Conservation (phyloP, 2,797 vertebrate genomes). For the Merluccius polli region DNA sequence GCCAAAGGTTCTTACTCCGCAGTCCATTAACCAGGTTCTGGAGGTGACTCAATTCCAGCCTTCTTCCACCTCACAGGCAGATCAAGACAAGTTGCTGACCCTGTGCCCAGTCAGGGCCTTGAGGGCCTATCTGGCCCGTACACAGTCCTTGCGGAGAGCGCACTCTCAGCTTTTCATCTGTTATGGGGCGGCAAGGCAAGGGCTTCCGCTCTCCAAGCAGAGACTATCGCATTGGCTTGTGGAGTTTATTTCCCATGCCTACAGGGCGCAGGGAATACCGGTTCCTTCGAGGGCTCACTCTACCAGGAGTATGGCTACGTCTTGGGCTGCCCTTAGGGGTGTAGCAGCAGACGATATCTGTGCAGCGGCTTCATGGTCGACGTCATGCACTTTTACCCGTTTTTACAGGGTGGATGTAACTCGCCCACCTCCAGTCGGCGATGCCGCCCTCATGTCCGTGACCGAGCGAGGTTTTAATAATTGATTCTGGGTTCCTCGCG, state of each 20-base stretch:
- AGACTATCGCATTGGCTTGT: background rate
- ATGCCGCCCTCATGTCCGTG: too few species aligned
- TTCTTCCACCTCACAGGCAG: background rate
- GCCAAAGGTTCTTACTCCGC: background rate
- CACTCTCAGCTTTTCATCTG: background rate
- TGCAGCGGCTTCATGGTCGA: too few species aligned
- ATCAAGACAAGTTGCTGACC: background rate
- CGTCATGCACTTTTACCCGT: too few species aligned
- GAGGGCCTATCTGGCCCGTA: background rate
- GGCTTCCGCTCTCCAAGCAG: background rate
- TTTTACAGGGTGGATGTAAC: too few species aligned
- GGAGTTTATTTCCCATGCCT: background rate
- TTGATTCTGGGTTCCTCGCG: too few species aligned
- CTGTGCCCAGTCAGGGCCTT: constrained; percentile 1
- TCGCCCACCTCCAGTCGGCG: too few species aligned
- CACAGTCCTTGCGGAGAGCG: background rate
- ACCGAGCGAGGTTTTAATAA: too few species aligned
- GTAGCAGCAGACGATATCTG: too few species aligned
- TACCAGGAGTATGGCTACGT: background rate
- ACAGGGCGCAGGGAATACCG: background rate
- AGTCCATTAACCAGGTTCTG: background rate
- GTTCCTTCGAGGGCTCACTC: background rate
- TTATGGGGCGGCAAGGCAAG: background rate
- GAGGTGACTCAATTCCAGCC: background rate
- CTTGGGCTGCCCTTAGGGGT: background rate